Percentiles rank a stretch among this genome's conserved stretches.
Conservation (phyloP, 2,113 vertebrate genomes). For the Serinus canaria region DNA sequence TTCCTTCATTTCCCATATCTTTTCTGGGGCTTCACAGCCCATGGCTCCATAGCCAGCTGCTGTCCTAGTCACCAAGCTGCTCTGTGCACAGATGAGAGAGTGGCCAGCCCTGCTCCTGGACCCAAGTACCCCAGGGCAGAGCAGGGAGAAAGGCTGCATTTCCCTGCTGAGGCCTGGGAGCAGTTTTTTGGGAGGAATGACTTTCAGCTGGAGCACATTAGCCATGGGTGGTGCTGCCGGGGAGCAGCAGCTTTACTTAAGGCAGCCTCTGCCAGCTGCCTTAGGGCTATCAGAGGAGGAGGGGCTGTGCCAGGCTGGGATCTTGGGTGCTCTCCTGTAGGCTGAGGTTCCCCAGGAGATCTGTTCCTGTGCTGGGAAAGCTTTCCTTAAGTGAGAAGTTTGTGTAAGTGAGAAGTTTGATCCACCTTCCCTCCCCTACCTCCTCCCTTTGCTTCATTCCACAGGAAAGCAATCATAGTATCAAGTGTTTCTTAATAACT, state of each 20-base stretch:
- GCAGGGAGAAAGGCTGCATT: rapidly evolving
- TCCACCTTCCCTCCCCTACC: not conserved
- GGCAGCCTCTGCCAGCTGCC: not conserved
- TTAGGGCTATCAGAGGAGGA: not conserved
- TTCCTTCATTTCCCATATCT: not conserved
- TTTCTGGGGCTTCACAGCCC: not conserved
- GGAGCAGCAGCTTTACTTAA: slow-evolving; percentile 16
- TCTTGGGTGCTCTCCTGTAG: not conserved
- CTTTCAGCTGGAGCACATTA: slow-evolving; percentile 45
- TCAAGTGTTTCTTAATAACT: slow-evolving; percentile 58
- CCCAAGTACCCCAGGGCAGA: not conserved
- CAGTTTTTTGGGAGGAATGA: not conserved
- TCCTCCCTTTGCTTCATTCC: not conserved
- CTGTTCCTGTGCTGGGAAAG: not conserved
- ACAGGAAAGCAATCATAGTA: slow-evolving; percentile 39
- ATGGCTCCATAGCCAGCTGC: rapidly evolving
- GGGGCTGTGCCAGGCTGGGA: not conserved
- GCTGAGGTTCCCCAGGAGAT: not conserved
- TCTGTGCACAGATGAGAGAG: rapidly evolving
- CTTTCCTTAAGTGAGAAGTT: too few relatives aligned
- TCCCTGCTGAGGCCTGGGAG: slow-evolving; percentile 1
- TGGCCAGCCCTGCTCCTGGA: not conserved
- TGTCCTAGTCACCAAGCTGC: rapidly evolving
- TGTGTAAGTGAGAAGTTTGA: not conserved
- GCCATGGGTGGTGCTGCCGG: slow-evolving; percentile 44